Base-by-base conservation (phyloP, 2,797 vertebrate genomes). In the Takifugu ocellatus region DNA sequence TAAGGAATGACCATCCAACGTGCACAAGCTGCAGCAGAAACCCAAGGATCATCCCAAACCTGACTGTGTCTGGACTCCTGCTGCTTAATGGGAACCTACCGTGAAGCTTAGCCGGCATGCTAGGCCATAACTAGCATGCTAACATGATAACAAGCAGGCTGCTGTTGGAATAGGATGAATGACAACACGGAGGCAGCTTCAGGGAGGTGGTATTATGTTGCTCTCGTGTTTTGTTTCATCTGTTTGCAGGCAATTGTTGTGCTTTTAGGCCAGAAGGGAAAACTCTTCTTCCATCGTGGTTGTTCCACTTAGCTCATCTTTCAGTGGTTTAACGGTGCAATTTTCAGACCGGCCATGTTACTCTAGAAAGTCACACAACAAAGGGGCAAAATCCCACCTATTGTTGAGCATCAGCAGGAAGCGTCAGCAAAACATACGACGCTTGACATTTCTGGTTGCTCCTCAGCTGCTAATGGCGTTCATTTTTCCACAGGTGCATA, bases 271-370 rank as follows among this genome's bases (percentile, higher is more conserved):
- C 76, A 74, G 44, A 71, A 80, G 50, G 9, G 53, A 83, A 74
- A 73, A 68, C 61, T 53, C 29, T 26, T 57, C 62, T 31, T 67
- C 69, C 66, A 72, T 70, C 59, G 76, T 70, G 56, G 55, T 55
- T 79, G 77, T 62, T 82, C 79, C 66, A 83, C 56, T 82, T 87
- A 77, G 70, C 74, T 85, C 78, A 21, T 59, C 78, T 85, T 86
- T 84, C 81, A 74, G 51, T 51, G 45, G 54, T 65, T 59, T 39
- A 77, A 64, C 62, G 70, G 66, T 43, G 59, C 24, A 56, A 59
- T 67, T 58, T 66, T 46, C 72, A 27, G 43, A 64, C 25, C 50
- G 56, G 54, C 42, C 27, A 24, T 55, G 77, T 81, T 48, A 85
- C 66, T 78, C 79, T 66, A 73, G 49, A 69, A 51, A 51, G 68